A percentile compares a stretch with the other conserved stretches of the same genome.
Conservation (phyloP, 2,888 invertebrate genomes). For the Dasypogon diadema region DNA sequence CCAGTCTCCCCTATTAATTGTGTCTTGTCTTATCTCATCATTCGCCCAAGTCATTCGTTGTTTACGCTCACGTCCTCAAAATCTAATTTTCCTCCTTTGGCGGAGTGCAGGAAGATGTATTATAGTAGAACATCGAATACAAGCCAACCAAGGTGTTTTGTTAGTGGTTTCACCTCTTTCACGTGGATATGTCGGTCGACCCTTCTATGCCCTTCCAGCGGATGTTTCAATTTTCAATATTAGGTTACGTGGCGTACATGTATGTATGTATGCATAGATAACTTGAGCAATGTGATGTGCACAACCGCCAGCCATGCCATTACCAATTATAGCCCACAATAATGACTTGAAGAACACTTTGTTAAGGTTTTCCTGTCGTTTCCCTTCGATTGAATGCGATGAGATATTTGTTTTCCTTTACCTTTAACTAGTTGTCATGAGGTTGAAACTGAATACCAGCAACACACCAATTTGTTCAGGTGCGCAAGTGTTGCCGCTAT, state of each 20-base stretch:
- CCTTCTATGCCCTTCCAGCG: constrained; percentile 15
- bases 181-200: background rate
- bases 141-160: constrained; percentile 5
- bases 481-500: background rate
- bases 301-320: constrained; percentile 18
- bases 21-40: constrained; percentile 45
- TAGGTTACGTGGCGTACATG: constrained; percentile 24
- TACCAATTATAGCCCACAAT: constrained; percentile 47
- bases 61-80: constrained; percentile 50
- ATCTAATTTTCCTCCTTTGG: constrained; percentile 44
- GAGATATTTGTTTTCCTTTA: constrained; percentile 30
- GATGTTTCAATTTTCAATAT: constrained; percentile 51
- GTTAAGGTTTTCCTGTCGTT: constrained; percentile 11
- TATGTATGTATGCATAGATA: background rate
- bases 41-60: constrained; percentile 38
- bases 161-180: constrained; percentile 1
- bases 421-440: constrained; percentile 32
- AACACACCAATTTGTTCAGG: constrained; percentile 40
- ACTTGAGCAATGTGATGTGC: background rate
- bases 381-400: background rate
- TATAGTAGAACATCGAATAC: constrained; percentile 3
- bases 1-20: constrained; percentile 31
- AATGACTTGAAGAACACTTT: constrained; percentile 39
- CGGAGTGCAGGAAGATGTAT: background rate
- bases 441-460: constrained; percentile 7